A percentile compares a stretch with the other conserved stretches of the same genome.
phyloP scores from a whole-genome alignment of 2,113 vertebrate genomes.

The Apus apus region DNA sequence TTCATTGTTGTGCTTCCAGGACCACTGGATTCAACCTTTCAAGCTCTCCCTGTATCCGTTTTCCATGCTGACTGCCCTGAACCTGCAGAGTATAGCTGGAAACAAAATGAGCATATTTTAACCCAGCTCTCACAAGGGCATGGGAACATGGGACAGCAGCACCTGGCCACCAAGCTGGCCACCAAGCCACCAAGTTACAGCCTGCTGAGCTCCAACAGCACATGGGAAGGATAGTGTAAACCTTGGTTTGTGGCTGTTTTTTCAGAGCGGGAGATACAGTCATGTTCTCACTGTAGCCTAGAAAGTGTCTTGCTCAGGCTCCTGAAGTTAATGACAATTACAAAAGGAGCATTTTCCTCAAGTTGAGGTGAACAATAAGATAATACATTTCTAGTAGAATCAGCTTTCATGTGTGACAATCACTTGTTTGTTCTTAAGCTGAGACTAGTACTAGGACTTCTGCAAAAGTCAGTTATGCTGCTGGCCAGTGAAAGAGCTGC shows the following conservation, averaged over 20 bases:
- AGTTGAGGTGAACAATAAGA: not conserved
- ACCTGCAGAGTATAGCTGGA: constrained; percentile 77
- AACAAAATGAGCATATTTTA: constrained; percentile 77
- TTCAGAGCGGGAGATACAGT: fast-evolving
- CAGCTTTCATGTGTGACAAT: not conserved
- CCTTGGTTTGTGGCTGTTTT: not conserved
- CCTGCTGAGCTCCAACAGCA: not conserved
- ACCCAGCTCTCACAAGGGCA: not conserved
- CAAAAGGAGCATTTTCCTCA: not conserved
- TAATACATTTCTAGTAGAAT: not conserved
- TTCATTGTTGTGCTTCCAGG: constrained; percentile 42
- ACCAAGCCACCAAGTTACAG: not conserved
- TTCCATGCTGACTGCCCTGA: constrained; percentile 85
- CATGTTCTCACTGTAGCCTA: not conserved
- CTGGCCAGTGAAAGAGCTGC: not conserved
- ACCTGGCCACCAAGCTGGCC: not conserved
- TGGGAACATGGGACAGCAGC: not conserved
- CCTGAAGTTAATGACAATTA: not conserved
- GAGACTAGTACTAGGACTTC: not conserved
- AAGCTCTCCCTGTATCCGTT: constrained; percentile 84
- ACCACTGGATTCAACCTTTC: constrained; percentile 63
- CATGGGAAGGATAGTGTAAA: not conserved
- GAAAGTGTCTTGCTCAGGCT: not conserved
- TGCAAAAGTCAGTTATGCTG: not conserved
- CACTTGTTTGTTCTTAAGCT: not conserved